Evolutionary conservation across 1,140 invertebrate genomes (phyloP), one percentile per base, ranked within the genome.

Genomic region (Caenorhabditis tropicalis): DNA sequence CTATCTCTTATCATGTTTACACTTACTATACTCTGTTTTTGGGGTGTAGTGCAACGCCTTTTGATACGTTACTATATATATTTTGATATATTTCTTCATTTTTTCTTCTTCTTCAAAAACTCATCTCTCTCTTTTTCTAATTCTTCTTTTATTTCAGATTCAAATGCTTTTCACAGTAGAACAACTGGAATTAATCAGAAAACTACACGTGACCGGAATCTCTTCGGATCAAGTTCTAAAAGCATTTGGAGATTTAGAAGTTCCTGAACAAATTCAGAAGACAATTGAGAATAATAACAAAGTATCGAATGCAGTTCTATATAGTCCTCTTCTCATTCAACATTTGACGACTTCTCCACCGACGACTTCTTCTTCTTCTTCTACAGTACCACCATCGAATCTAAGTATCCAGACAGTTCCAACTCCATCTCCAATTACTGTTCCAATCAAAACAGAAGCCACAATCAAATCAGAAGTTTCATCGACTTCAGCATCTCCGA

Each of bases 141-240:
- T 74, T 39, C n/a, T 39, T 70, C n/a, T 74, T 9, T 43, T 46
- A 21, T 24, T 39, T 36, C 36, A n/a, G 0, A 16, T 19, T 36
- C 16, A 12, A 33, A 43, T 43, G 36, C 31, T 89, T 19, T 89
- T 88, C 82, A 89, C 88, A 33, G 86, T 89, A 1, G 88, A 89
- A 43, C 88, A 89, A 85, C 74, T 89, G 1, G 88, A 89, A 43
- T 81, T 89, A 21, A 84, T 87, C 24, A n/a, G 88, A 43, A 56
- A 88, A 29, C 79, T 89, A 3, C 70, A 79, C 16, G 24, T 21
- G 24, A 89, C 84, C 9, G 88, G 88, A 21, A 86, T 89, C 16
- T 82, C 87, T 3, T 53, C 79, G 0, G 88, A 89, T 19, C 81
- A 56, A 27, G 84, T 89, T 16, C 12, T 86, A 16, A 86, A 89